These are phyloP conservation scores for Aethes cnicana DNA, from an alignment of 2,888 invertebrate genomes.

Conservation along the genomic window DNA sequence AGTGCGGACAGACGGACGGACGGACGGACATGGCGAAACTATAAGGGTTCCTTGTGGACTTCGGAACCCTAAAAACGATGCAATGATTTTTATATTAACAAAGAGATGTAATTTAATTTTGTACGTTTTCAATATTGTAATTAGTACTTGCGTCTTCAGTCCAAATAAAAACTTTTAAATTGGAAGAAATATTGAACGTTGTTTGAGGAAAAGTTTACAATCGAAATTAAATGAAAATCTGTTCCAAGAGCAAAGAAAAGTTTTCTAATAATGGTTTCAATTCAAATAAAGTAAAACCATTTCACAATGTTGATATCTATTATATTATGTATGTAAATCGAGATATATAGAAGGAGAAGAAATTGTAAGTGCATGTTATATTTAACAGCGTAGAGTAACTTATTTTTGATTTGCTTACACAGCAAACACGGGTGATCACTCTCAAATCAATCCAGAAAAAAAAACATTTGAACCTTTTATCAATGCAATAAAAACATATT, in stretches of 20 bases:
- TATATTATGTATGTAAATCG: too few relatives aligned
- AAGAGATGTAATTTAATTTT: not conserved
- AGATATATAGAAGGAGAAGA: too few relatives aligned
- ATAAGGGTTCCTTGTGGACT: too few relatives aligned
- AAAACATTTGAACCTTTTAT: constrained; percentile 15
- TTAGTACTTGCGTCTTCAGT: constrained; percentile 3
- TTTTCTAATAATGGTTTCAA: too few relatives aligned
- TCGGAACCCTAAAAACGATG: constrained; percentile 7
- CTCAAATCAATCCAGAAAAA: constrained; percentile 2
- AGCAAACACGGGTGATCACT: too few relatives aligned
- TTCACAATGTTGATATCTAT: too few relatives aligned
- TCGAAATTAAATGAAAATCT: constrained; percentile 1
- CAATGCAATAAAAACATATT: constrained; percentile 51
- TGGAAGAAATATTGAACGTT: constrained; percentile 2
- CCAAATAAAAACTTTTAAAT: constrained; percentile 5
- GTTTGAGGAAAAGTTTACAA: not conserved
- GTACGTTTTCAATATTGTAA: not conserved
- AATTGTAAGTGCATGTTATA: too few relatives aligned
- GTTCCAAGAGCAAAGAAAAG: not conserved
- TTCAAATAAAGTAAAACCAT: too few relatives aligned
- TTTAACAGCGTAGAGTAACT: too few relatives aligned
- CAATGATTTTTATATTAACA: not conserved
- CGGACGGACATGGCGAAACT: too few relatives aligned
- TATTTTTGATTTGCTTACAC: not conserved
- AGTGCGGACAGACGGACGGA: too few relatives aligned